Percentiles rank a stretch among this genome's conserved stretches.
Evolutionary conservation across 2,797 vertebrate species (phyloP).

Genomic region (Diplodus sargus): DNA sequence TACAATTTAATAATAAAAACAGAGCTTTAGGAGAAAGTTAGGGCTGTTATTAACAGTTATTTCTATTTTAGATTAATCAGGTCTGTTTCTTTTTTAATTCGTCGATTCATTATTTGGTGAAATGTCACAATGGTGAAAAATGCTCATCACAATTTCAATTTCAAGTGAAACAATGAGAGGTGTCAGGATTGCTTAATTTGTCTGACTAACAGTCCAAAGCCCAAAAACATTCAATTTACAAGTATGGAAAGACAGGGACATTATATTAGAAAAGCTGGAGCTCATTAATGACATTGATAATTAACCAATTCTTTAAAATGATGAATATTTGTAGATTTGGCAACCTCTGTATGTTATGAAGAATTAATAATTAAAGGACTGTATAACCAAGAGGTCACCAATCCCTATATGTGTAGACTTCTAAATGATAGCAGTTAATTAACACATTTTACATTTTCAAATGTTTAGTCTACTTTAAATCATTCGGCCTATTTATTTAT

Average conservation of each 20-base stretch:
- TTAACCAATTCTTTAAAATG: not conserved
- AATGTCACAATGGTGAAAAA: not conserved
- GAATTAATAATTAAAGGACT: too few relatives aligned
- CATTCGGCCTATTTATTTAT: too few relatives aligned
- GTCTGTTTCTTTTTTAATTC: not conserved
- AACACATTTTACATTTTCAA: too few relatives aligned
- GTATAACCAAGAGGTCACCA: too few relatives aligned
- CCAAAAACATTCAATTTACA: not conserved
- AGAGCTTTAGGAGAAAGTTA: not conserved
- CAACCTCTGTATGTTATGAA: slow-evolving; percentile 41
- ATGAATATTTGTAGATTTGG: slow-evolving; percentile 34
- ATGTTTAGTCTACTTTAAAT: too few relatives aligned
- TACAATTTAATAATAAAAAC: not conserved
- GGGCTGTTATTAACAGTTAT: not conserved
- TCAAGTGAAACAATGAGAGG: not conserved
- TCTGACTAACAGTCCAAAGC: not conserved
- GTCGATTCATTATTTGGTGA: not conserved
- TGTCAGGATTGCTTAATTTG: not conserved
- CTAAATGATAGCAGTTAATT: too few relatives aligned
- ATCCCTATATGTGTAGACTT: too few relatives aligned
- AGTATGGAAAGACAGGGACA: not conserved
- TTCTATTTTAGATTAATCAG: not conserved
- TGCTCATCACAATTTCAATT: not conserved
- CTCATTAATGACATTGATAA: not conserved
- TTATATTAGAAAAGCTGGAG: not conserved